Conservation (phyloP, 1,140 invertebrate species). For the Zophobas atratus region DNA sequence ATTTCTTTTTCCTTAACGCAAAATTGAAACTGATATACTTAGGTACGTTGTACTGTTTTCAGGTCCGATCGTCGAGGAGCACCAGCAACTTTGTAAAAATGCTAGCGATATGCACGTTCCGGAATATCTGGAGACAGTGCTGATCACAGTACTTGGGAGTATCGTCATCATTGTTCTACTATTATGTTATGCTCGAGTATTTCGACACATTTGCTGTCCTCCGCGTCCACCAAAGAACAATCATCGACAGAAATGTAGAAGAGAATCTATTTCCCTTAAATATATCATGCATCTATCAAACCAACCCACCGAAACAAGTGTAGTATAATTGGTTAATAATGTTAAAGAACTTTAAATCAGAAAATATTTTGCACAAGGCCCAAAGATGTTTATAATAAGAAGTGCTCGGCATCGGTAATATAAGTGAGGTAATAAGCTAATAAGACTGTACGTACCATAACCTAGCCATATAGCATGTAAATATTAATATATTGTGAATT, state of each 20-base stretch:
- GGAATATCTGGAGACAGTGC: slow-evolving; percentile 63
- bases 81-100: slow-evolving; percentile 24
- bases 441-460: no score
- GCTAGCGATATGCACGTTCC: slow-evolving; percentile 46
- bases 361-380: no score
- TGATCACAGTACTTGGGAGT: slow-evolving; percentile 71
- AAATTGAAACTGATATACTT: not conserved
- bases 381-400: no score
- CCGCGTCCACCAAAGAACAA: slow-evolving; percentile 39
- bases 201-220: slow-evolving; percentile 70
- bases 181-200: slow-evolving; percentile 72
- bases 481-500: not conserved
- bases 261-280: slow-evolving; percentile 47
- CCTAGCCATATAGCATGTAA: not conserved
- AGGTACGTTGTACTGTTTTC: not conserved
- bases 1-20: no score
- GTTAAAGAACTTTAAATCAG: not conserved
- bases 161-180: slow-evolving; percentile 71
- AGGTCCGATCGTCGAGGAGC: not conserved
- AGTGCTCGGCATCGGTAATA: no score
- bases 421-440: no score
- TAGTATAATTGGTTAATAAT: slow-evolving; percentile 62
- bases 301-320: slow-evolving; percentile 72
- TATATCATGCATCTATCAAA: slow-evolving; percentile 68
- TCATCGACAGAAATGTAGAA: slow-evolving; percentile 39